Base-by-base conservation (phyloP, 35 echinoderm and acorn worm species). In the Acanthaster planci region DNA sequence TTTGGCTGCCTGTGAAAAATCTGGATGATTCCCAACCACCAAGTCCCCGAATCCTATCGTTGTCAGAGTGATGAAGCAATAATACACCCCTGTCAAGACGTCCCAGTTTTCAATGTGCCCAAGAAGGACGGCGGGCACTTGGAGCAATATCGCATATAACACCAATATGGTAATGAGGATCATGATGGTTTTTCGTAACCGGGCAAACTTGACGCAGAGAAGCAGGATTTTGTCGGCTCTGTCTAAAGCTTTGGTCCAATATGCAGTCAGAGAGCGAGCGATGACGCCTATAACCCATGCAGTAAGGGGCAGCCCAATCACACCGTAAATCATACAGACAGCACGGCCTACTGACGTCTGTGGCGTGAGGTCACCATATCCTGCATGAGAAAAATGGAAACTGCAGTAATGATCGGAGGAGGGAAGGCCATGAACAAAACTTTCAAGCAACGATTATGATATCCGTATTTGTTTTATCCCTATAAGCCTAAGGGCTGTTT, bases 21-120 rank as follows among this genome's bases (percentile, higher is more conserved):
- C 81, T 8, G 81, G 26, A 19, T 83, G 56, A 38, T 87, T 87
- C 79, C 94, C 87, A 17, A 87, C 92, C 18, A 99, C 95, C 37
- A 84, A 82, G 67, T 99, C 96, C 8, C 95, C 96, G 21, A 99
- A 92, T 26, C 96, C 96, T 36, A 99, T 88, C 0, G 96, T 99
- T 5, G 92, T 93, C 52, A 99, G 67, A 10, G 96, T 99, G 40
- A 99, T 94, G 15, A 90, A 83, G n/a, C 89, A 77, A 38, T 91
- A 99, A 52, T 99, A 99, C 51, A 88, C 85, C 0, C 92, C 79
- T 21, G 93, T 89, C 80, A 93, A 60, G 40, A 91, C 86, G 18
- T 35, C 19, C 96, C 96, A 99, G 14, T 57, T 40, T 91, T 94
- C 95, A 56, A 97, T 91, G 35, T 88, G 64, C 0, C 44, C 30